A percentile compares a stretch with the other conserved stretches of the same genome.
These are phyloP conservation scores for Dryas iulia DNA, from an alignment of 1,140 invertebrate species.

Conservation along the genomic window DNA sequence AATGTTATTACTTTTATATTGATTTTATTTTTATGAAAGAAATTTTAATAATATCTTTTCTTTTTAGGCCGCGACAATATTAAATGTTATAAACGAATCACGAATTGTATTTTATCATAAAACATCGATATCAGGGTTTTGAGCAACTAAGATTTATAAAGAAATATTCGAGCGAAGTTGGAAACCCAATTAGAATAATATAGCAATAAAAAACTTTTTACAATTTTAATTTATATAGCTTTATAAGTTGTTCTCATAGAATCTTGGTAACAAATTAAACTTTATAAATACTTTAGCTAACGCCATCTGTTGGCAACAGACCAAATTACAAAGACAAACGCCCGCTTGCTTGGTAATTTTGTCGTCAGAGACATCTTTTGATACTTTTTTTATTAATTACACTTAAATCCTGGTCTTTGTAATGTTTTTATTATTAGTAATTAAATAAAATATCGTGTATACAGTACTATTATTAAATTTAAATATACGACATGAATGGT, in stretches of 20 bases:
- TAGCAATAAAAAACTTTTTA: not conserved
- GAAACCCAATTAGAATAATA: not conserved
- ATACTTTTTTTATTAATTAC: not conserved
- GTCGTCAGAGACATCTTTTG: constrained; percentile 50
- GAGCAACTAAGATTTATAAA: not conserved
- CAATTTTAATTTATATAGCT: not conserved
- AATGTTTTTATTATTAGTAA: too few relatives aligned
- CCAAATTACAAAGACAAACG: constrained; percentile 35
- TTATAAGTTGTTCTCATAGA: not conserved
- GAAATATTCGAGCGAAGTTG: too few relatives aligned
- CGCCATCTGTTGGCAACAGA: constrained; percentile 44
- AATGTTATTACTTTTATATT: not conserved
- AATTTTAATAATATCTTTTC: not conserved
- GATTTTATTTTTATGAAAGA: not conserved
- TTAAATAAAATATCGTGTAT: too few relatives aligned
- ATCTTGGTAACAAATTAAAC: not conserved
- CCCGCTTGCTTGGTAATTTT: not conserved
- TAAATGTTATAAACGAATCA: not conserved
- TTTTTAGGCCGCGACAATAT: not conserved
- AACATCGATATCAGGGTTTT: not conserved
- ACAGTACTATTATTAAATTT: too few relatives aligned
- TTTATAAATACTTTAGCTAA: not conserved
- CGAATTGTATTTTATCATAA: not conserved
- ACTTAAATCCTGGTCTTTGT: not conserved
- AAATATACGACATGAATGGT: too few relatives aligned